phyloP scores from a whole-genome alignment of 2,113 vertebrate genomes.

The Labrus mixtus region DNA sequence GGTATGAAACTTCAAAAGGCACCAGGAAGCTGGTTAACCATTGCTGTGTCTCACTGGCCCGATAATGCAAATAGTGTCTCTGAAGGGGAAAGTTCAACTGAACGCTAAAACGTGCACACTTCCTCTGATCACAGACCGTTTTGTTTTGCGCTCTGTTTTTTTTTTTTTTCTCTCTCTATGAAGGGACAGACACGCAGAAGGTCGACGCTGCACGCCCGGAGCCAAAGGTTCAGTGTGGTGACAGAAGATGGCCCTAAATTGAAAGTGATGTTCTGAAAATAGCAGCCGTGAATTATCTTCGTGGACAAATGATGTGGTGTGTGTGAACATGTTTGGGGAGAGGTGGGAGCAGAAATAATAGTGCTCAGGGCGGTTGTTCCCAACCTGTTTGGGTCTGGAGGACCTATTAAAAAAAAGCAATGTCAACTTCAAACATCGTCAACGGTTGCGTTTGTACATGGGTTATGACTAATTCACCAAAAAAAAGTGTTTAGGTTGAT shows the following conservation, averaged over 20 bases:
- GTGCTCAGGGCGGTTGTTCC: background rate
- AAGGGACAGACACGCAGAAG: background rate
- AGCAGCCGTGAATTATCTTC: conserved; percentile 6
- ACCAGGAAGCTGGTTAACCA: conserved; percentile 37
- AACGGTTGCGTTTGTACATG: background rate
- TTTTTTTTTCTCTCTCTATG: no score
- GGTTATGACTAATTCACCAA: background rate
- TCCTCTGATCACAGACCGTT: conserved; percentile 3
- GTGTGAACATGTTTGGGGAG: background rate
- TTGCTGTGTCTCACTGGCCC: background rate
- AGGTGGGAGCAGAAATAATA: background rate
- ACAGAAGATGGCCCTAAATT: conserved; percentile 36
- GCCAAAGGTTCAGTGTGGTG: conserved; percentile 21
- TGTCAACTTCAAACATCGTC: background rate
- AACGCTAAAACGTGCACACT: conserved; percentile 2
- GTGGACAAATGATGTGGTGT: conserved; percentile 21
- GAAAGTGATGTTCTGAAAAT: conserved; percentile 26
- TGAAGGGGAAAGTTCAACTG: background rate
- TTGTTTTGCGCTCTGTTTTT: no score
- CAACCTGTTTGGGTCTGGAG: conserved; percentile 1
- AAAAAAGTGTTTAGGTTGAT: background rate
- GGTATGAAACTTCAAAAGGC: conserved; percentile 34
- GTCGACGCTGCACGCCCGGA: conserved; percentile 14
- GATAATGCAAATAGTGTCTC: background rate
- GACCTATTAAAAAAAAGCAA: background rate